Conservation (phyloP, 2,113 vertebrate genomes). For the Petroica traversi region DNA sequence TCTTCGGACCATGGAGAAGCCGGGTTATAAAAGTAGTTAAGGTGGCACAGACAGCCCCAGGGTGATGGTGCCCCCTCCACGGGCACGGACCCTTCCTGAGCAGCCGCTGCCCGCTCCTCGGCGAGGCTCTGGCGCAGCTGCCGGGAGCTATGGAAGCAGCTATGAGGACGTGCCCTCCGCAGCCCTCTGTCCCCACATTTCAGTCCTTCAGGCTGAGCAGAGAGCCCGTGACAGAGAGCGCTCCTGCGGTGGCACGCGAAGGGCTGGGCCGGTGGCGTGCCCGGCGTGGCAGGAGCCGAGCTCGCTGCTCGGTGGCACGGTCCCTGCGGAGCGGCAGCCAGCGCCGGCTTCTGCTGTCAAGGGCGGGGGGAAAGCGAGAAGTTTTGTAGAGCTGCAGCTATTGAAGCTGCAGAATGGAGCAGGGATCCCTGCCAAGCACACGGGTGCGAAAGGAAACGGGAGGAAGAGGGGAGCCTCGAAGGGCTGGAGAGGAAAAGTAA, state of each 20-base stretch:
- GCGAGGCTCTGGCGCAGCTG: fast-evolving
- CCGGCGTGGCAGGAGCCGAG: fast-evolving
- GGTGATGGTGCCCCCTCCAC: fast-evolving
- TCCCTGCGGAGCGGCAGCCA: fast-evolving
- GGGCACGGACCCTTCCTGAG: fast-evolving
- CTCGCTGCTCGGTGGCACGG: no score
- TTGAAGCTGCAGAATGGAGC: background rate
- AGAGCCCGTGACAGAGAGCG: fast-evolving
- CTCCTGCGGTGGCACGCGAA: fast-evolving
- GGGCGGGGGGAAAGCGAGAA: background rate
- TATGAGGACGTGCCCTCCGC: fast-evolving
- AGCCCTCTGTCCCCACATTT: background rate
- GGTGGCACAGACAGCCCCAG: background rate
- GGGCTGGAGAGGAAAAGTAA: background rate
- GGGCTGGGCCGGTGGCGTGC: background rate
- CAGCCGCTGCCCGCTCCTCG: fast-evolving
- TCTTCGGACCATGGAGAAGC: fast-evolving
- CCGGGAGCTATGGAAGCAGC: fast-evolving
- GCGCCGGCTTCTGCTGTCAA: fast-evolving
- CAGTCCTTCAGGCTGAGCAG: background rate
- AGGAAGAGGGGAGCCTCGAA: background rate
- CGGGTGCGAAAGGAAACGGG: background rate
- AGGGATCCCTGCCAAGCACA: background rate
- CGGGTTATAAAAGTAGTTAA: fast-evolving
- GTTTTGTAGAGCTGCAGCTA: background rate